A percentile compares a stretch with the other conserved stretches of the same genome.
phyloP scores from a whole-genome alignment of 2,888 invertebrate genomes.

The Brassicogethes aeneus region DNA sequence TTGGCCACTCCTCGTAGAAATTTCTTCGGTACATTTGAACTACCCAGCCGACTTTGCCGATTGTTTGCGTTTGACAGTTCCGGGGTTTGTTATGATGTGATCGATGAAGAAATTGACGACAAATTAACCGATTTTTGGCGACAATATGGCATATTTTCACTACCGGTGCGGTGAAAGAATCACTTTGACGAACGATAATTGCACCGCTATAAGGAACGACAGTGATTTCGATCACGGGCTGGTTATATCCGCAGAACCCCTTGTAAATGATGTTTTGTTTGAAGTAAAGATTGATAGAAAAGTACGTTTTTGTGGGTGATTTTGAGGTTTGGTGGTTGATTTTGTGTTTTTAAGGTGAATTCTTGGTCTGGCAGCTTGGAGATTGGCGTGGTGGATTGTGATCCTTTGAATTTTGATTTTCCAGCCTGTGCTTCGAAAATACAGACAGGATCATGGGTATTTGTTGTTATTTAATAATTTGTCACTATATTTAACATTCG shows the following conservation, averaged over 20 bases:
- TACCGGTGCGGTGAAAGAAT: slow-evolving; percentile 78
- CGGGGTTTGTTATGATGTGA: background rate
- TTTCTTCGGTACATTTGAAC: slow-evolving; percentile 1
- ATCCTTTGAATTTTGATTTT: slow-evolving; percentile 58
- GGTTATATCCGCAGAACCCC: slow-evolving; percentile 71
- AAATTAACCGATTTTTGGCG: background rate
- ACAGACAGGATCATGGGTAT: slow-evolving; percentile 75
- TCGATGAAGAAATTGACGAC: background rate
- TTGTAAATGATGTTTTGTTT: slow-evolving; percentile 73
- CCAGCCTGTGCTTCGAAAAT: slow-evolving; percentile 72
- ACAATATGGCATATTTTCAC: slow-evolving; percentile 56
- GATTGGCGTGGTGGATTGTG: slow-evolving; percentile 63
- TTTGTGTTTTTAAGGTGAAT: slow-evolving; percentile 51
- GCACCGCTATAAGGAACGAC: slow-evolving; percentile 70
- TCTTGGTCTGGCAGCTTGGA: slow-evolving; percentile 72
- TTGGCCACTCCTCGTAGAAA: too few species aligned
- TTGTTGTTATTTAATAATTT: background rate
- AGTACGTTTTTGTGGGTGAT: slow-evolving; percentile 44
- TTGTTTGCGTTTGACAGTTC: background rate
- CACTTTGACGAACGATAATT: slow-evolving; percentile 72
- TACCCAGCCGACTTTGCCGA: too few species aligned
- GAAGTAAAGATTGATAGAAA: slow-evolving; percentile 84
- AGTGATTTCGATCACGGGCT: slow-evolving; percentile 84
- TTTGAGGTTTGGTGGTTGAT: slow-evolving; percentile 6
- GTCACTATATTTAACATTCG: too few species aligned